phyloP scores from a whole-genome alignment of 2,797 vertebrate species.

The Picus viridis region DNA sequence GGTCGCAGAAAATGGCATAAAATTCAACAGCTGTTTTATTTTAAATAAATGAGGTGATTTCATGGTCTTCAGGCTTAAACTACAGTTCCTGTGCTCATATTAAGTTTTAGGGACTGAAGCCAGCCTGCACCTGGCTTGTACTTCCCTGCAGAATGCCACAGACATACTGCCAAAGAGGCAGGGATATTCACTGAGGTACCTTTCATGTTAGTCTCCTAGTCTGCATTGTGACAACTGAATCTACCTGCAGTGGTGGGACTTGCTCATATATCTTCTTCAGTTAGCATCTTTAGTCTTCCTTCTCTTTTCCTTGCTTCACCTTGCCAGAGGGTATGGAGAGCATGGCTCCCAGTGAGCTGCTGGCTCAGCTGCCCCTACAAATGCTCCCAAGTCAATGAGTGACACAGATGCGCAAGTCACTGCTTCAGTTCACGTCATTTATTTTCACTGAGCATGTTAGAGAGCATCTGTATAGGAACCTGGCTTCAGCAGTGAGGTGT shows the following conservation, averaged over 20 bases:
- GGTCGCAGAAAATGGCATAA: not conserved
- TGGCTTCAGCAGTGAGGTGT: not conserved
- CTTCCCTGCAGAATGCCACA: not conserved
- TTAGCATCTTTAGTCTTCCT: not conserved
- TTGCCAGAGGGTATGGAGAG: not conserved
- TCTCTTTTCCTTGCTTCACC: not conserved
- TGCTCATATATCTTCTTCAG: not conserved
- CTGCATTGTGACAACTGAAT: not conserved
- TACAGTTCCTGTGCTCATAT: not conserved
- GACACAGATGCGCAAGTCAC: fast-evolving
- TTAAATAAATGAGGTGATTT: not conserved
- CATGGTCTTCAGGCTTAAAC: no score
- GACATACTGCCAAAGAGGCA: not conserved
- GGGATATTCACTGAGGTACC: no score
- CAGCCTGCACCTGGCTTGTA: not conserved
- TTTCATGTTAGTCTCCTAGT: not conserved
- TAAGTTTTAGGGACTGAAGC: not conserved
- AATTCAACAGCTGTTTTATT: not conserved
- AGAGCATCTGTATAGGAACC: not conserved
- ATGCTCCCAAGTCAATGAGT: fast-evolving
- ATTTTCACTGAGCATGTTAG: not conserved
- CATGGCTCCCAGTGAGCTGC: not conserved
- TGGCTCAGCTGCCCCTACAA: not conserved
- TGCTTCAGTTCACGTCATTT: not conserved
- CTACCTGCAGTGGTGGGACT: not conserved